Conservation (phyloP, 1,140 invertebrate species). For the Araneus ventricosus region DNA sequence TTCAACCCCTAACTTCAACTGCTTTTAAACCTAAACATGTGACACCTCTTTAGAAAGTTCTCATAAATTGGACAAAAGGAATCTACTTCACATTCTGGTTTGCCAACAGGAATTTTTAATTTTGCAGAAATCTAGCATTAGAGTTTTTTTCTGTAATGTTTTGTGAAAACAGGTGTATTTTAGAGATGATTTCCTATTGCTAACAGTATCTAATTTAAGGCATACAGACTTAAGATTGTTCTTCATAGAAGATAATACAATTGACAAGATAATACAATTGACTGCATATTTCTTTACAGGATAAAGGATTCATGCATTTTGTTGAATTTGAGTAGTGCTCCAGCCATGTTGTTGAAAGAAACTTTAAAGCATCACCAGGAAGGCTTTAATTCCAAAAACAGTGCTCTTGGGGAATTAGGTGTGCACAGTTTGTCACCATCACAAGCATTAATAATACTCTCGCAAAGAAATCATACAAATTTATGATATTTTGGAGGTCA, state of each 20-base stretch:
- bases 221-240: not conserved
- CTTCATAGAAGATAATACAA: no score
- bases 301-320: constrained; percentile 89
- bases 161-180: no score
- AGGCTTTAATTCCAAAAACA: constrained; percentile 49
- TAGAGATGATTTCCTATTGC: no score
- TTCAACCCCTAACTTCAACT: no score
- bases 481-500: not conserved
- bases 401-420: constrained; percentile 75
- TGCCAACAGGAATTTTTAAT: no score
- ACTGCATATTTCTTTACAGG: constrained; percentile 81
- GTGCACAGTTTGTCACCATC: constrained; percentile 74
- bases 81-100: no score
- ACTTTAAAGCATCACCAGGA: constrained; percentile 81
- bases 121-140: no score
- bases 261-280: not conserved
- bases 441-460: constrained; percentile 74
- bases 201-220: no score
- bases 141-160: no score
- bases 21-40: no score
- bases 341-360: constrained; percentile 87
- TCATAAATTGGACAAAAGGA: no score
- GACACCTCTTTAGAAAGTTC: no score
- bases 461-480: constrained; percentile 54
- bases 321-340: constrained; percentile 87